Base-by-base conservation (phyloP, 2,797 vertebrate species). In the Semaprochilodus insignis region DNA sequence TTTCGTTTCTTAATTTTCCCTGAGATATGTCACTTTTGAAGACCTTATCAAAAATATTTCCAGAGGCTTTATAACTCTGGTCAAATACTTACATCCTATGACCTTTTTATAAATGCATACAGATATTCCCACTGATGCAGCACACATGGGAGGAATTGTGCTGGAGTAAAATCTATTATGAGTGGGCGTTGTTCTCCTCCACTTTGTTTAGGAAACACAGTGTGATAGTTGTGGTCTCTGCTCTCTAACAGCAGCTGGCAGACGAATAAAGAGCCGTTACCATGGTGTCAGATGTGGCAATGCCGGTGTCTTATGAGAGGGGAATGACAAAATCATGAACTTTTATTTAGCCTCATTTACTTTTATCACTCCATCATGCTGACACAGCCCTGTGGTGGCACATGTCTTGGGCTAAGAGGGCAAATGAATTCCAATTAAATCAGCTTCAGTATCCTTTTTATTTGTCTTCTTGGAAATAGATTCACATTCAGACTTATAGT, bases 231-330 rank as follows among this genome's bases (percentile, higher is more conserved):
- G 48, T 81, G 62, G 71, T 81, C 70, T 81, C 34, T 25, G 52
- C 10, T 66, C 59, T 81, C 19, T 25, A 74, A 54, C 63, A 81
- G 25, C 31, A 81, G 71, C 79, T 74, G 71, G 51, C 31, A 13
- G 59, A 74, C 23, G 21, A 74, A 55, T 51, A 71, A 51, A n/a
- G 36, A 60, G 25, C 71, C 13, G 74, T 82, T 77, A 44, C 65
- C 66, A 71, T 62, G 74, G 25, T 25, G 40, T 21, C 10, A 13
- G 57, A 82, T 77, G 44, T 77, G 66, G 63, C 54, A 63, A 62
- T 10, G 27, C 3, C 23, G 23, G 36, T 34, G 21, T 74, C 51
- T 81, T 70, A 67, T 76, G 59, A 81, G 55, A 57, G 16, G 27
- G 66, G 40, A 5, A 82, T 52, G 34, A 31, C 52, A 51, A 34